Conservation (phyloP, 53 echinoderm and acorn worm species). For the Antedon mediterranea region DNA sequence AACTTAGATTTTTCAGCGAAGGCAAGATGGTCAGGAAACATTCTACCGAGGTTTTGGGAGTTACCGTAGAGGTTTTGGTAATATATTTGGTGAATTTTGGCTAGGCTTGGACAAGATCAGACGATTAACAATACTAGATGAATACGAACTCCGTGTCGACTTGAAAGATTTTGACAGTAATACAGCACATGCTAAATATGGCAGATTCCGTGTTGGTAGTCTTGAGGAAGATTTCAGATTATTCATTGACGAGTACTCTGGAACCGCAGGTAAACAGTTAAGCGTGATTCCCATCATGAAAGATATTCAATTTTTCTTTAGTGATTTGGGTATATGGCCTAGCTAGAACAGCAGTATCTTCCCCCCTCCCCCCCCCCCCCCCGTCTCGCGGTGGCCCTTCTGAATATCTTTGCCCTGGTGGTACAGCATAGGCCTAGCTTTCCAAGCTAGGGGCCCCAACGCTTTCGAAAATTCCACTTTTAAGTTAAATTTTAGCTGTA, state of each 20-base stretch:
- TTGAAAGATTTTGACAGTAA: conserved; percentile 41
- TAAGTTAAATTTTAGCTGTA: too few relatives aligned
- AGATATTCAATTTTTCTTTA: too few relatives aligned
- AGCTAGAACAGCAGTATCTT: too few relatives aligned
- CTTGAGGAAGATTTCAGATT: conserved; percentile 25
- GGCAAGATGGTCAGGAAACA: conserved; percentile 29
- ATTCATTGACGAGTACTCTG: conserved; percentile 41
- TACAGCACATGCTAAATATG: conserved; percentile 18
- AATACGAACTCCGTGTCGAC: conserved; percentile 48
- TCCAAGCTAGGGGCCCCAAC: too few relatives aligned
- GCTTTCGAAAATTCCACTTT: too few relatives aligned
- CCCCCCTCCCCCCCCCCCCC: too few relatives aligned
- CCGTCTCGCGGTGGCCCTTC: too few relatives aligned
- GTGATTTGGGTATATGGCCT: too few relatives aligned
- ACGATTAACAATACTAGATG: conserved; percentile 34
- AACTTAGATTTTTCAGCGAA: conserved; percentile 57
- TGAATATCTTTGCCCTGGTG: too few relatives aligned
- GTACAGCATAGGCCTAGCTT: too few relatives aligned
- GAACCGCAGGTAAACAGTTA: conserved; percentile 42
- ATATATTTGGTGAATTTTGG: conserved; percentile 46
- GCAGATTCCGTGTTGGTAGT: conserved; percentile 43
- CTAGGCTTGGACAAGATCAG: conserved; percentile 61
- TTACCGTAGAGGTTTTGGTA: conserved; percentile 66
- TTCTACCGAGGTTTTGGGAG: conserved; percentile 46
- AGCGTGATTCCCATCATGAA: too few relatives aligned